Evolutionary conservation across 2,888 invertebrate species (phyloP).

Genomic region (Acanthacorydalis orientalis): DNA sequence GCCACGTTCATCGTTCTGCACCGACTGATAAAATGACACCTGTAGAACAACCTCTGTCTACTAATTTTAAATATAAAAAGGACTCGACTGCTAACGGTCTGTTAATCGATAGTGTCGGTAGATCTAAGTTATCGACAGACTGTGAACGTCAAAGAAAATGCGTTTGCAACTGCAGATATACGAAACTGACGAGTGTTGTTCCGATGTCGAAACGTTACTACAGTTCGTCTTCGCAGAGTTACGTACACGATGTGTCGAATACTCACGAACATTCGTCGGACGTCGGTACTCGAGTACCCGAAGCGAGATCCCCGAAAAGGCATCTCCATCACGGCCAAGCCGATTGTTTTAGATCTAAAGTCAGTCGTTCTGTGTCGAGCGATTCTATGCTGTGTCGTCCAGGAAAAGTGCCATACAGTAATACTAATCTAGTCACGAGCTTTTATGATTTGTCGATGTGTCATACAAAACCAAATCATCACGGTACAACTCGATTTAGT

Average conservation of each 20-base stretch:
- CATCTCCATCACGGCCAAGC: conserved; percentile 27
- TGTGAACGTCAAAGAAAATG: conserved; percentile 20
- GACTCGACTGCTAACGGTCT: background rate
- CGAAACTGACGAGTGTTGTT: conserved; percentile 19
- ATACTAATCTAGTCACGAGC: conserved; percentile 5
- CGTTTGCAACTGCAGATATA: conserved; percentile 24
- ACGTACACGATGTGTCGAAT: conserved; percentile 1
- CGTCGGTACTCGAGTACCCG: conserved; percentile 15
- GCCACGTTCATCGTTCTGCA: conserved; percentile 14
- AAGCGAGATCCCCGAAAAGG: conserved; percentile 27
- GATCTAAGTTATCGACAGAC: background rate
- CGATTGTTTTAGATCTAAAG: conserved; percentile 31
- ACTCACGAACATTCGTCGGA: conserved; percentile 14
- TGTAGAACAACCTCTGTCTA: conserved; percentile 18
- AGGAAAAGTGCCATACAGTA: conserved; percentile 2
- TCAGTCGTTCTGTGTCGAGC: conserved; percentile 45
- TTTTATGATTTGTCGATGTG: conserved; percentile 5
- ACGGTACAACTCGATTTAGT: conserved; percentile 21
- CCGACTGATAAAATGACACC: conserved; percentile 16
- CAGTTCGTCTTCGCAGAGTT: conserved; percentile 4
- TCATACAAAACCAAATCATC: conserved; percentile 6
- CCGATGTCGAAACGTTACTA: conserved; percentile 11
- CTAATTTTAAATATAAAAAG: background rate
- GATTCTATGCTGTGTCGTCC: conserved; percentile 36
- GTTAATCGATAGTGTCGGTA: background rate